Base-by-base conservation (phyloP, 2,888 invertebrate species). In the Archips xylosteana region DNA sequence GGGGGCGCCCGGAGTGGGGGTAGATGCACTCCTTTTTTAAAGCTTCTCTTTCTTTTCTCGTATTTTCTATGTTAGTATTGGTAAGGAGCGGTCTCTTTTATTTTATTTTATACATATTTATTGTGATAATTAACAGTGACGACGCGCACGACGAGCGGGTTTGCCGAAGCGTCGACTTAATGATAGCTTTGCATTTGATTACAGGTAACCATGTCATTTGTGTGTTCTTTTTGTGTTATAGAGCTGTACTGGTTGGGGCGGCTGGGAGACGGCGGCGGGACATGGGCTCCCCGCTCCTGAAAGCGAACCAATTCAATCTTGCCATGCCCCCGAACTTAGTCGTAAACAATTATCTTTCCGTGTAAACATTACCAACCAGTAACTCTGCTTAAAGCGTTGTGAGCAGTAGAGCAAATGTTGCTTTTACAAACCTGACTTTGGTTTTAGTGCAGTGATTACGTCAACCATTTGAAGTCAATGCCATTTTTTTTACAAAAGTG, bases 11-110 rank as follows among this genome's bases (percentile, higher is more conserved):
- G 88, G 88, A 91, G 93, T 91, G 92, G 94, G 94, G 92, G 92
- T 88, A 88, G 90, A 91, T 92, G 91, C 92, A 93, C 92, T 93
- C 94, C 91, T 93, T 94, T 94, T 94, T 93, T 91, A 90, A 93
- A 92, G 93, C 92, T 92, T 94, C 94, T 94, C 94, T 93, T 93
- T 94, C 94, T 94, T 94, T 93, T 92, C 93, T 92, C 91, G 91
- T 92, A 91, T 93, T 94, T 93, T 94, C 93, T 92, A 92, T 91
- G 87, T 87, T 87, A 86, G 90, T 91, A 91, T 92, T 91, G 92
- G 91, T 92, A 89, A 87, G 88, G 82, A 91, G 92, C 92, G 92
- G 91, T 92, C 91, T 90, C 92, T 90, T 94, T 94, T 92, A 93
- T 92, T 93, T 92, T 88, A 92, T 89, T 89, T 86, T 87, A 88